Conservation (phyloP, 2,797 vertebrate genomes). For the Falco novaeseelandiae region DNA sequence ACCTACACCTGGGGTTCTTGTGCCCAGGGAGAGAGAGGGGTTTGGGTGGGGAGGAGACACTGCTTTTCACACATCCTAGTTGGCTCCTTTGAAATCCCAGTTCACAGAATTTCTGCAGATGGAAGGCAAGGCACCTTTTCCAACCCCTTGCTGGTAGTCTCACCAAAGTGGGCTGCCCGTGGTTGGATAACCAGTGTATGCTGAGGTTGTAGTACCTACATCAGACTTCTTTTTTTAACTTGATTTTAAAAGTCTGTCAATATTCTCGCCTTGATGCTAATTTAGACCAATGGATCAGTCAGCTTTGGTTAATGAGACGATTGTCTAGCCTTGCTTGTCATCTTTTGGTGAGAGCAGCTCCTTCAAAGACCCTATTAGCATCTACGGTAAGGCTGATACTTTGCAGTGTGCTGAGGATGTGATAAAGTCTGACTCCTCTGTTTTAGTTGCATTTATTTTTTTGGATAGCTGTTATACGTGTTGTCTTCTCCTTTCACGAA, state of each 20-base stretch:
- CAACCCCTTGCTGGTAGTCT: not conserved
- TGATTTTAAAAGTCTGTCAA: not conserved
- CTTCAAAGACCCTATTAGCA: not conserved
- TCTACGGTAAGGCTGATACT: not conserved
- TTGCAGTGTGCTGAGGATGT: accelerated
- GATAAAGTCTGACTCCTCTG: not conserved
- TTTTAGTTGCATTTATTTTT: not conserved
- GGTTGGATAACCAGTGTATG: not conserved
- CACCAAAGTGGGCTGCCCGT: accelerated
- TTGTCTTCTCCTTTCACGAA: not conserved
- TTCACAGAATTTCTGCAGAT: not conserved
- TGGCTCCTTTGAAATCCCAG: not conserved
- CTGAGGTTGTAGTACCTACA: not conserved
- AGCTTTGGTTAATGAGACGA: not conserved
- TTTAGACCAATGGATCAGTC: not conserved
- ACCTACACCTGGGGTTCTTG: no score
- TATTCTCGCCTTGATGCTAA: not conserved
- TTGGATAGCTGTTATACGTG: not conserved
- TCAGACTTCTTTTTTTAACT: accelerated
- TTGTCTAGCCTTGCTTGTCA: not conserved
- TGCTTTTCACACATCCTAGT: accelerated
- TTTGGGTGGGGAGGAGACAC: not conserved
- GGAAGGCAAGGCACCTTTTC: not conserved
- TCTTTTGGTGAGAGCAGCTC: not conserved
- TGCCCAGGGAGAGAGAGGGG: not conserved